Base-by-base conservation (phyloP, 2,888 invertebrate species). In the Galeopsomyia nigrocyanea region DNA sequence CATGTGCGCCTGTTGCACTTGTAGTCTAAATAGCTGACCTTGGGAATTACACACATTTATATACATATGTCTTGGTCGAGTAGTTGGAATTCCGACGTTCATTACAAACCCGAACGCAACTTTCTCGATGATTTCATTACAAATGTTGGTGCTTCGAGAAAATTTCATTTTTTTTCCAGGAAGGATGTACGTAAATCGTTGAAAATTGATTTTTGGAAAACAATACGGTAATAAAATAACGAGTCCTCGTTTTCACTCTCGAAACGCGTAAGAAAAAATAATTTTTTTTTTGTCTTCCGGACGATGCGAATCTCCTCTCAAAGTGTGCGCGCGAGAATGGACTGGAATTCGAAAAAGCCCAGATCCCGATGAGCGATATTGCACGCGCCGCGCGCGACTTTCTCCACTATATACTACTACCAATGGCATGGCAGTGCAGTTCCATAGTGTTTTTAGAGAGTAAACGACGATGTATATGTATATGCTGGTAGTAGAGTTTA, bases 141-240 rank as follows among this genome's bases (percentile, higher is more conserved):
- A 31, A 31, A 31, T 31, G 31, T 31, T 7, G 7, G 31, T 31
- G 31, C 31, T 1, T 39, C 39, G 26, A 26, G 26, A 26, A 26
- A 10, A 39, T 39, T 39, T 39, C 1, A 39, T 9, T 39, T 39
- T 1, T 39, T 7, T 7, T 39, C 39, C 1, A 2, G 39, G 13
- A 39, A 3, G 7, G 39, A 1, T 13, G 7, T 39, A 10, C 2
- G 13, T 39, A 3, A 39, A n/a, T n/a, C n/a, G n/a, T n/a, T 10
- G 10, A 7, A 10, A 39, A 13, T 39, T 39, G 7, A 31, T 31
- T 10, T 13, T 1, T 19, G 14, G 16, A 17, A 50, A 57, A 57
- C 66, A 66, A 66, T 66, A 49, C 26, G 47, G 3, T 57, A 57
- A 56, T 65, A 65, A 65, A 65, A 16, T 55, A 66, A 14, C 46